phyloP scores from a whole-genome alignment of 2,113 vertebrate genomes.

The Emydocephalus ijimae region DNA sequence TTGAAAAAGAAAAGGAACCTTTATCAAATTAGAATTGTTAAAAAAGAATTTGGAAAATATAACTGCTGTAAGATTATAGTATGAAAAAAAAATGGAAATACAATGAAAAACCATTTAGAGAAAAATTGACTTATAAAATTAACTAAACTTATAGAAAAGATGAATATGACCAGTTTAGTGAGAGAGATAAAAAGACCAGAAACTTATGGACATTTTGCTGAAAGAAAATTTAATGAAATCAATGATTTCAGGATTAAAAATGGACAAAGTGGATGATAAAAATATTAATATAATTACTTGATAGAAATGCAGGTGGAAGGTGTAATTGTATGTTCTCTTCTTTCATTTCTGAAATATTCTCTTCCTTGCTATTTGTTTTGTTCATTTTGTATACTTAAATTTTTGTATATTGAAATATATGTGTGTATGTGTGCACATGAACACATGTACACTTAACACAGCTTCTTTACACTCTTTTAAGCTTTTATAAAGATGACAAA shows the following conservation, averaged over 20 bases:
- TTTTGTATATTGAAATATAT: background rate
- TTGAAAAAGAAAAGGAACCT: background rate
- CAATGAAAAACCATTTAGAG: background rate
- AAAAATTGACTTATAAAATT: background rate
- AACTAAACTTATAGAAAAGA: background rate
- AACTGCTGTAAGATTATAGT: background rate
- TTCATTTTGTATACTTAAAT: background rate
- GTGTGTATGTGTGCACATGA: background rate
- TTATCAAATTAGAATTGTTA: background rate
- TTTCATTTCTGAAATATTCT: background rate
- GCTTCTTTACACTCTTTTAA: background rate
- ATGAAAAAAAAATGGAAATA: background rate
- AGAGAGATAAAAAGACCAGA: background rate
- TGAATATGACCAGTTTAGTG: background rate
- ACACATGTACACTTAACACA: background rate
- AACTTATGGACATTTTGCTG: background rate
- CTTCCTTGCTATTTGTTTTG: background rate
- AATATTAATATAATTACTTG: background rate
- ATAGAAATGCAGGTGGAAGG: background rate
- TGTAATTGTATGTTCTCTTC: background rate
- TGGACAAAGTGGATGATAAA: background rate
- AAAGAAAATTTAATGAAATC: background rate
- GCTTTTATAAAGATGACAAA: background rate
- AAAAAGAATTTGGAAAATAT: background rate
- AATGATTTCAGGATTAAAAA: background rate